phyloP scores from a whole-genome alignment of 2,888 invertebrate genomes.

The Rhimphoctona megacephalus region DNA sequence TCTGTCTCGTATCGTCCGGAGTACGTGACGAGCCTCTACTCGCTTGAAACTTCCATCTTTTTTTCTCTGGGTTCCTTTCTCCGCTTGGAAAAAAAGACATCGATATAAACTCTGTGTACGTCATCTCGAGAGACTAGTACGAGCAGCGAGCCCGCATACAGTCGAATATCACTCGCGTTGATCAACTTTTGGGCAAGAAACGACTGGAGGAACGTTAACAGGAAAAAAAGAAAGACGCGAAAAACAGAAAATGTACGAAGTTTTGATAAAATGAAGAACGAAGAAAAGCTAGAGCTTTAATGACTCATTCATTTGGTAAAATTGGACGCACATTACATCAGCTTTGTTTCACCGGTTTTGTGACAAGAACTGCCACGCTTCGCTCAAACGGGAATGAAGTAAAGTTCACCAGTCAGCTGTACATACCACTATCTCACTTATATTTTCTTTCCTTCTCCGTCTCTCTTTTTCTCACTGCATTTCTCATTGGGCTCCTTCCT shows the following conservation, averaged over 20 bases:
- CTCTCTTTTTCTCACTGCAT: neutral
- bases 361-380: slow-evolving; percentile 5
- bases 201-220: neutral
- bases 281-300: neutral
- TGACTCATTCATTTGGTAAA: slow-evolving; percentile 1
- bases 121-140: slow-evolving; percentile 46
- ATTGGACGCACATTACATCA: slow-evolving; percentile 21
- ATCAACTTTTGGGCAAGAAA: neutral
- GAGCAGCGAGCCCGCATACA: slow-evolving; percentile 37
- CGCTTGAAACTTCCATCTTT: slow-evolving; percentile 1
- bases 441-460: neutral
- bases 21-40: slow-evolving; percentile 28
- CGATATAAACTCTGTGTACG: slow-evolving; percentile 34
- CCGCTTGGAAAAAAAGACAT: slow-evolving; percentile 17
- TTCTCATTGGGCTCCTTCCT: neutral
- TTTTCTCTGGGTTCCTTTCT: slow-evolving; percentile 20
- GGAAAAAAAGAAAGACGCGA: neutral
- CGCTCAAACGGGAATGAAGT: neutral
- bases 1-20: neutral
- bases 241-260: neutral
- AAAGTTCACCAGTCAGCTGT: slow-evolving; percentile 33
- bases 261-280: neutral
- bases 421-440: neutral
- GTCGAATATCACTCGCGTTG: neutral
- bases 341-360: slow-evolving; percentile 23